Conservation (phyloP, 2,797 vertebrate species). For the Vultur gryphus region DNA sequence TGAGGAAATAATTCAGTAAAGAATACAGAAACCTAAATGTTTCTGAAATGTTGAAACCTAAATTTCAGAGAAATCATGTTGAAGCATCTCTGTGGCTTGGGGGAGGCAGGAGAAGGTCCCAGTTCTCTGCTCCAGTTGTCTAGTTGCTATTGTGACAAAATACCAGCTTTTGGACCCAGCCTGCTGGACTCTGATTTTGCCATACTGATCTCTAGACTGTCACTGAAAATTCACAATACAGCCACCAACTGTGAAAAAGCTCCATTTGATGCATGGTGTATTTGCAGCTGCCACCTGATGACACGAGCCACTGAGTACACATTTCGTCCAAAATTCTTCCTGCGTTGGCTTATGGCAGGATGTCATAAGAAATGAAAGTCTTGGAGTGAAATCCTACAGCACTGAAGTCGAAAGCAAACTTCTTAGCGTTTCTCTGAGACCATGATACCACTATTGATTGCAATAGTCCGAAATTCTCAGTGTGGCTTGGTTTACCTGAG, state of each 20-base stretch:
- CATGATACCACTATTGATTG: not conserved
- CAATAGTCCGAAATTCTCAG: not conserved
- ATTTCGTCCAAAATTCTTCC: not conserved
- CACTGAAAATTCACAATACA: not conserved
- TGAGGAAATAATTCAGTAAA: not conserved
- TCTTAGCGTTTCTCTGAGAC: not conserved
- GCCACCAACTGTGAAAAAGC: not conserved
- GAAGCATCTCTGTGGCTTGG: not conserved
- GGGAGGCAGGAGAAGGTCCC: not conserved
- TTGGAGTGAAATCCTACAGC: not conserved
- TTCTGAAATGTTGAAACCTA: not conserved
- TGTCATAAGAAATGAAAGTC: not conserved
- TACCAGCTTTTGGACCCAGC: not conserved
- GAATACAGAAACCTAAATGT: not conserved
- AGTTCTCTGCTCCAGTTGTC: not conserved
- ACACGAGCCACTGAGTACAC: rapidly evolving
- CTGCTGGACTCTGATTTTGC: not conserved
- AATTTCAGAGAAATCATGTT: not conserved
- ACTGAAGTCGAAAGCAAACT: not conserved
- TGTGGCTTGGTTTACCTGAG: not conserved
- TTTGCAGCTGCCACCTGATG: not conserved
- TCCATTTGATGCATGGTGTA: not conserved
- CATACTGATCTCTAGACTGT: not conserved
- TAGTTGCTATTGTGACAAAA: not conserved
- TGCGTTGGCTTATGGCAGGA: not conserved